Evolutionary conservation across 2,797 vertebrate species (phyloP).

Genomic region (Alcedo quadribrachys): DNA sequence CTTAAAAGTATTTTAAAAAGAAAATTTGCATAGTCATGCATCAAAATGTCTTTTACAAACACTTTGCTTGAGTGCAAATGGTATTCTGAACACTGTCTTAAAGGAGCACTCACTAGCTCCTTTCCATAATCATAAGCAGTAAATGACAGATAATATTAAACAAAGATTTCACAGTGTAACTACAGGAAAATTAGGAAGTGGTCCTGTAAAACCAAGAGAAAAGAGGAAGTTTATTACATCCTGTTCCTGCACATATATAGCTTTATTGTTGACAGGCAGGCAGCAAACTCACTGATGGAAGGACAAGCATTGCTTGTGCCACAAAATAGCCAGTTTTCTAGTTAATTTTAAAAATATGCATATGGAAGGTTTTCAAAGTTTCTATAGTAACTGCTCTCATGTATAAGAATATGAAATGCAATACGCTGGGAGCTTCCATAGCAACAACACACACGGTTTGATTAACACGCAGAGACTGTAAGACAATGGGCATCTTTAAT

Average conservation of each 20-base stretch:
- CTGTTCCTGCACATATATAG: background rate
- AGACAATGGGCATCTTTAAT: slow-evolving; percentile 10
- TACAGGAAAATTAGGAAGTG: background rate
- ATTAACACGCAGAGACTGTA: slow-evolving; percentile 25
- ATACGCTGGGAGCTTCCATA: slow-evolving; percentile 28
- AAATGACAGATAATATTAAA: background rate
- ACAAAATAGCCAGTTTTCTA: background rate
- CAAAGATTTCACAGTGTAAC: background rate
- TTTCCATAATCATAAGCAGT: background rate
- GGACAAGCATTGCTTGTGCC: background rate
- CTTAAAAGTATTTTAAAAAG: background rate
- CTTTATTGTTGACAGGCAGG: background rate
- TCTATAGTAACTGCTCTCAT: slow-evolving; percentile 60
- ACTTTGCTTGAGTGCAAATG: background rate
- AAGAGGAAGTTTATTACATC: background rate
- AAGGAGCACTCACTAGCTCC: background rate
- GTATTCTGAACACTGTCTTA: background rate
- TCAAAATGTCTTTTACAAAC: background rate
- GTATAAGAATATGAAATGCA: slow-evolving; percentile 43
- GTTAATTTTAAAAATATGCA: slow-evolving; percentile 27
- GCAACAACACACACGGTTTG: slow-evolving; percentile 33
- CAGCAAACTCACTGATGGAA: background rate
- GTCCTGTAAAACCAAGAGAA: background rate
- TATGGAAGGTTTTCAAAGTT: slow-evolving; percentile 53
- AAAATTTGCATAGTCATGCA: background rate